Evolutionary conservation across 2,113 vertebrate species (phyloP).

Genomic region (Ochotona curzoniae): DNA sequence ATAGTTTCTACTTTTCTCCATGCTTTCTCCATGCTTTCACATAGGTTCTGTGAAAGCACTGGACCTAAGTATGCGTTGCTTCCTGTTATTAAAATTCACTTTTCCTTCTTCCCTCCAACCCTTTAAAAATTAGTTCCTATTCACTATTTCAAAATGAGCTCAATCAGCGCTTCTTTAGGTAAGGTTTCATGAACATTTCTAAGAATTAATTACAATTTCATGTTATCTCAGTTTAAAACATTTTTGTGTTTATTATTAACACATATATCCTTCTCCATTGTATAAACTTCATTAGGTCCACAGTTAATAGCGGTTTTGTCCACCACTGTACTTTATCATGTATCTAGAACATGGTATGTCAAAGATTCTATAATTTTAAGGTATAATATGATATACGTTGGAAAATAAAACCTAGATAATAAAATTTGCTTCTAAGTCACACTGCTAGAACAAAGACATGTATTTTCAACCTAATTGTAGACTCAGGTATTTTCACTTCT

Average conservation of each 20-base stretch:
- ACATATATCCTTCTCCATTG: not conserved
- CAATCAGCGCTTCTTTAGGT: not conserved
- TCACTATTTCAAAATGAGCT: not conserved
- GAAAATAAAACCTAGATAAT: not conserved
- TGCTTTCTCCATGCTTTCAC: not conserved
- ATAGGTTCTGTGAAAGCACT: not conserved
- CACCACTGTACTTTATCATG: not conserved
- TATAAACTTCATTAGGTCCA: not conserved
- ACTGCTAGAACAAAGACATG: slow-evolving; percentile 1
- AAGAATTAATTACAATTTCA: not conserved
- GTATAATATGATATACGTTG: not conserved
- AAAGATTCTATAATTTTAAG: not conserved
- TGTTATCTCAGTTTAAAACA: not conserved
- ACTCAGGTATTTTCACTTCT: not conserved
- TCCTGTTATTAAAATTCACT: not conserved
- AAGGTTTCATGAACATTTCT: not conserved
- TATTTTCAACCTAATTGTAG: not conserved
- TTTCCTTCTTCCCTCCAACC: not conserved
- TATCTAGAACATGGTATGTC: not conserved
- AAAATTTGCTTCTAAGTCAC: not conserved
- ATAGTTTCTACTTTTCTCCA: not conserved
- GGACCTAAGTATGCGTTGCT: not conserved
- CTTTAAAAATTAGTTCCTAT: not conserved
- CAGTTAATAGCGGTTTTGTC: not conserved
- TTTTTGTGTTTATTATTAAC: not conserved